A percentile compares a stretch with the other conserved stretches of the same genome.
Evolutionary conservation across 2,888 invertebrate species (phyloP).

Genomic region (Diarsia mendica): DNA sequence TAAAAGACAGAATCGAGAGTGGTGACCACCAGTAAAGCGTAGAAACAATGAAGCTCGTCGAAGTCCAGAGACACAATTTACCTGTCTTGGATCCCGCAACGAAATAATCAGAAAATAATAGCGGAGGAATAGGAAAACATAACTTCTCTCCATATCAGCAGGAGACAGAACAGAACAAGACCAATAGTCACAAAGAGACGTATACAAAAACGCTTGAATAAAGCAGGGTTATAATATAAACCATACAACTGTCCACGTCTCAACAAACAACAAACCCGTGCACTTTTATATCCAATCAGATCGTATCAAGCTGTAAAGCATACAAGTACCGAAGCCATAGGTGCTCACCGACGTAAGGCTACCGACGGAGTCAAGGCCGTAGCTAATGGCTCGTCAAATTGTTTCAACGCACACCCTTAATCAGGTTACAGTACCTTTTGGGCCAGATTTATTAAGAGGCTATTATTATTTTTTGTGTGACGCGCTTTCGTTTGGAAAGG

Average conservation of each 20-base stretch:
- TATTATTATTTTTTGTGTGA: slow-evolving; percentile 28
- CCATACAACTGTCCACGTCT: slow-evolving; percentile 30
- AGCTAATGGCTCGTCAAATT: slow-evolving; percentile 66
- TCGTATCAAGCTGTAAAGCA: slow-evolving; percentile 39
- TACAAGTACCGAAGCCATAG: slow-evolving; percentile 60
- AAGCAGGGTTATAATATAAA: not conserved
- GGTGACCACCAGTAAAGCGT: no score
- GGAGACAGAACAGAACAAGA: no score
- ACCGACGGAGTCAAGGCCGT: slow-evolving; percentile 63
- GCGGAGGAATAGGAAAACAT: no score
- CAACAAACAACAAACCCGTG: slow-evolving; percentile 8
- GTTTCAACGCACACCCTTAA: slow-evolving; percentile 58
- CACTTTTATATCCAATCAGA: slow-evolving; percentile 58
- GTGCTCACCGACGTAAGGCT: slow-evolving; percentile 16
- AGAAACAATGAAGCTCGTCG: no score
- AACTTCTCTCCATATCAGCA: no score
- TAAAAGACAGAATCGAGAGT: no score
- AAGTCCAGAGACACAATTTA: no score
- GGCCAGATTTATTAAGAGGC: slow-evolving; percentile 52
- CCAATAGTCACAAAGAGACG: no score
- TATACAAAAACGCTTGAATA: no score
- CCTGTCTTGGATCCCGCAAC: no score
- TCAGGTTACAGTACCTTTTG: slow-evolving; percentile 52
- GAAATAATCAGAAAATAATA: no score
- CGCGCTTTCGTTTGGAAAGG: not conserved